Conservation (phyloP, 2,888 invertebrate species). For the Hirtodrosophila alboralis region DNA sequence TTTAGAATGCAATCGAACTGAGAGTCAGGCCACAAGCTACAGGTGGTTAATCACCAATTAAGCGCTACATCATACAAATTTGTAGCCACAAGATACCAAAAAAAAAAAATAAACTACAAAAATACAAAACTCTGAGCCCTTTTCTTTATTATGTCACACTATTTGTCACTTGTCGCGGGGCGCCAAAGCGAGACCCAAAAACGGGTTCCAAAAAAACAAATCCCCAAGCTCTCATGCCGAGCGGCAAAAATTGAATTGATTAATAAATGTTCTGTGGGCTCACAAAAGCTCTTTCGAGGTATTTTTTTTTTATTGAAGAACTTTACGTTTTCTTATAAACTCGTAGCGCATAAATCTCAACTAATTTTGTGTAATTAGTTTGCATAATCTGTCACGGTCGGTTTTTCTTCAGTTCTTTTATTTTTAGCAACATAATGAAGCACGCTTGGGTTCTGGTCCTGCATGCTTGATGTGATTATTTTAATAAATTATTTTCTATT, state of each 20-base stretch:
- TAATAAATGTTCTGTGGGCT: constrained; percentile 61
- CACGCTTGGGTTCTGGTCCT: constrained; percentile 44
- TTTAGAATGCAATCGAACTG: constrained; percentile 50
- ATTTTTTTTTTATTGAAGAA: constrained; percentile 30
- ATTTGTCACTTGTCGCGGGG: constrained; percentile 67
- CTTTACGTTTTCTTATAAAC: constrained; percentile 36
- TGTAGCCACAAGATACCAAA: constrained; percentile 69
- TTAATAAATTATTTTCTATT: constrained; percentile 77
- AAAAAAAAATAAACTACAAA: constrained; percentile 7
- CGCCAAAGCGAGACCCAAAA: constrained; percentile 43
- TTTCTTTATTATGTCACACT: constrained; percentile 70
- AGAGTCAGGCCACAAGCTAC: constrained; percentile 59
- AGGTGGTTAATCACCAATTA: constrained; percentile 84
- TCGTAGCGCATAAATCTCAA: constrained; percentile 68
- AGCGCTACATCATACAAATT: constrained; percentile 82
- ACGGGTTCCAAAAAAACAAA: constrained; percentile 37
- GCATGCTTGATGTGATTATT: constrained; percentile 61
- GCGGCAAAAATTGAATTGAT: constrained; percentile 73
- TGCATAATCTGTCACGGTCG: constrained; percentile 76
- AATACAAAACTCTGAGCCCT: constrained; percentile 34
- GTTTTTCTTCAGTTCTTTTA: constrained; percentile 36
- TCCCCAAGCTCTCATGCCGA: constrained; percentile 49
- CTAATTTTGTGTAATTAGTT: constrained; percentile 78
- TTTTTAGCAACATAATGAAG: constrained; percentile 54
- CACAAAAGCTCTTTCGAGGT: constrained; percentile 22